Conservation (phyloP, 2,113 vertebrate species). For the Trochalopteron elliotii region DNA sequence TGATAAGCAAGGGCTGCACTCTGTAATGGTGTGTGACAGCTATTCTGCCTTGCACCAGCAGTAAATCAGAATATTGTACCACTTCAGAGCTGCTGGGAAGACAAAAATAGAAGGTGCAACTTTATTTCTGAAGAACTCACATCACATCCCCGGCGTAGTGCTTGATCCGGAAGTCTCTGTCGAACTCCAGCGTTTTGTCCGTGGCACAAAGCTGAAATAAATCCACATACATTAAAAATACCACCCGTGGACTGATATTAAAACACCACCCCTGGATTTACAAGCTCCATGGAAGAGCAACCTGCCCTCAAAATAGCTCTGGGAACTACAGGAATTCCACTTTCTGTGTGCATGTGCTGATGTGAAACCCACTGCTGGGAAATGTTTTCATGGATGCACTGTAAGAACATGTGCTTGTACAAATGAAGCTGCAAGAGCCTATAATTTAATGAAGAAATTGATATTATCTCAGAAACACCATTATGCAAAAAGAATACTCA, state of each 20-base stretch:
- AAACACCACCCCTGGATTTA: background rate
- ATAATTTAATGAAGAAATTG: background rate
- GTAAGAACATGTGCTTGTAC: background rate
- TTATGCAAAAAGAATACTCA: background rate
- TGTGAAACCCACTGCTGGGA: background rate
- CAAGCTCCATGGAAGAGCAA: background rate
- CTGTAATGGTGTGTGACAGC: background rate
- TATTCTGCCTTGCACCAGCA: background rate
- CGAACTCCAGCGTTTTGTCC: slow-evolving; percentile 92
- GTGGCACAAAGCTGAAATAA: slow-evolving; percentile 84
- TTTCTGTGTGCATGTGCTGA: background rate
- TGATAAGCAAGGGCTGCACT: background rate
- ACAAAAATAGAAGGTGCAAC: background rate
- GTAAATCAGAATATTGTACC: background rate
- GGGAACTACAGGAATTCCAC: background rate
- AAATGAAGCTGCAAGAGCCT: background rate
- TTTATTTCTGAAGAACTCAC: slow-evolving; percentile 77
- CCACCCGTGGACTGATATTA: background rate
- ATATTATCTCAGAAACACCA: background rate
- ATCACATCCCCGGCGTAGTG: slow-evolving; percentile 94
- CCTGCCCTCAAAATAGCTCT: background rate
- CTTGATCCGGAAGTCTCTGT: slow-evolving; percentile 92
- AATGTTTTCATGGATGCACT: background rate
- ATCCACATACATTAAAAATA: background rate
- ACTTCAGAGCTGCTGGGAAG: background rate